Evolutionary conservation across 2,888 invertebrate genomes (phyloP).

Genomic region (Phorcus lineatus): DNA sequence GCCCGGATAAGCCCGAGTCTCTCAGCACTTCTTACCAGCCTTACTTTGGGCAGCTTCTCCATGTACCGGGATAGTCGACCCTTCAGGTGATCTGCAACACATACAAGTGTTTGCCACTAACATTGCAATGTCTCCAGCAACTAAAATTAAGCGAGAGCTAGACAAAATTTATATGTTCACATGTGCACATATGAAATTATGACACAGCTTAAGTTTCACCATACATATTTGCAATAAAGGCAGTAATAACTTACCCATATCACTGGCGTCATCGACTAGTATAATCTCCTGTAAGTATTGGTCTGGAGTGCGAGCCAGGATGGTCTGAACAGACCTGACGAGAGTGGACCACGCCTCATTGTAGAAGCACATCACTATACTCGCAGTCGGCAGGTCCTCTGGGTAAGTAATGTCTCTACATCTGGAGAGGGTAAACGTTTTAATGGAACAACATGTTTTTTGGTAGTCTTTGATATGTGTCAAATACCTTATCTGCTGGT

Average conservation of each 20-base stretch:
- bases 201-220: too few relatives aligned
- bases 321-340: slow-evolving; percentile 89
- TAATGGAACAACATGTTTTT: too few relatives aligned
- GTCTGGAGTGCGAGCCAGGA: slow-evolving; percentile 87
- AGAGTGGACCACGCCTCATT: slow-evolving; percentile 94
- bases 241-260: slow-evolving; percentile 77
- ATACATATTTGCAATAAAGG: too few relatives aligned
- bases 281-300: slow-evolving; percentile 89
- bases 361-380: slow-evolving; percentile 94
- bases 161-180: too few relatives aligned
- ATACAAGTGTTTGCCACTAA: too few relatives aligned
- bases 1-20: slow-evolving; percentile 95
- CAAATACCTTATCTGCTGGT: too few relatives aligned
- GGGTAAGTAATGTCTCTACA: slow-evolving; percentile 83
- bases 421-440: slow-evolving; percentile 75
- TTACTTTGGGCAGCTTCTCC: slow-evolving; percentile 79
- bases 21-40: slow-evolving; percentile 83
- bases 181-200: too few relatives aligned
- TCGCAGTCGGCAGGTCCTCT: slow-evolving; percentile 84
- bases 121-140: too few relatives aligned
- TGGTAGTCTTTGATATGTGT: too few relatives aligned
- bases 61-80: slow-evolving; percentile 38
- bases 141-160: too few relatives aligned
- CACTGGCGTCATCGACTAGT: slow-evolving; percentile 94
- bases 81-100: slow-evolving; percentile 34